These are phyloP conservation scores for Cryptoblepharus egeriae DNA, from an alignment of 2,797 vertebrate species.

Conservation along the genomic window DNA sequence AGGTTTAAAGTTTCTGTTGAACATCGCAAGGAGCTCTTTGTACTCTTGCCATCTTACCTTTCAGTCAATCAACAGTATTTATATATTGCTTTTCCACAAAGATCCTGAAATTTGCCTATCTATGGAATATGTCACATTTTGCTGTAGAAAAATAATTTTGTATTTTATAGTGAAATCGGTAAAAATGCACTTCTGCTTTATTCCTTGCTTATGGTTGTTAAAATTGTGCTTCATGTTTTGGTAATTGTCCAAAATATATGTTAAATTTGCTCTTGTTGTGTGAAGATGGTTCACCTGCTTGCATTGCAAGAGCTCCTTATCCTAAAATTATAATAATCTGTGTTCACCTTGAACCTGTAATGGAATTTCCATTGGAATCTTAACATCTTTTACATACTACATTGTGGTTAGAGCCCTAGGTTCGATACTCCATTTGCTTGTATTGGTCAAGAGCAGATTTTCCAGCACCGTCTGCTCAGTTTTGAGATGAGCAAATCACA, in stretches of 20 bases:
- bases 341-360: not conserved
- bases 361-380: not conserved
- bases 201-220: not conserved
- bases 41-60: too few species aligned
- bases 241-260: too few species aligned
- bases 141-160: not conserved
- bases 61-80: too few species aligned
- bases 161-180: not conserved
- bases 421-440: not conserved
- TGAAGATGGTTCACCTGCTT: not conserved
- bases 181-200: not conserved
- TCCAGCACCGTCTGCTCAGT: not conserved
- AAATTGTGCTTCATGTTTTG: not conserved
- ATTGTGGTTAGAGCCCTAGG: not conserved
- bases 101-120: not conserved
- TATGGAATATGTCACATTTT: not conserved
- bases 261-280: not conserved
- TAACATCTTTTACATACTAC: not conserved
- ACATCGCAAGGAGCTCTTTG: too few species aligned
- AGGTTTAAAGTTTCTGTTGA: too few species aligned
- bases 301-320: not conserved
- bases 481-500: not conserved
- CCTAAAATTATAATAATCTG: not conserved
- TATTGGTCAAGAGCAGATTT: not conserved
- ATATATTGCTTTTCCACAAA: too few species aligned